A percentile compares a stretch with the other conserved stretches of the same genome.
These are phyloP conservation scores for Agelastica alni DNA, from an alignment of 2,888 invertebrate genomes.

Conservation along the genomic window DNA sequence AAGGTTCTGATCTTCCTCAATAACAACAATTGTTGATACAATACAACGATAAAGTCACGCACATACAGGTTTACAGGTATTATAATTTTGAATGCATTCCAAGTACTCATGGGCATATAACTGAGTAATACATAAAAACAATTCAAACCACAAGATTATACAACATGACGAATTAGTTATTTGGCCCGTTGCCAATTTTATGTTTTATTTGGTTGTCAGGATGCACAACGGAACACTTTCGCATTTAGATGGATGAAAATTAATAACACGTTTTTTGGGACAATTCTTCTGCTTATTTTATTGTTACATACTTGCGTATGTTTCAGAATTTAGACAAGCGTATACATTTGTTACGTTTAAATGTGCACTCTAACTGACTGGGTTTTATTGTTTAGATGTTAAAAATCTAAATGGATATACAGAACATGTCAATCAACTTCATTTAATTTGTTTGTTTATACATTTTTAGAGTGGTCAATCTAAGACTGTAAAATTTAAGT, in stretches of 20 bases:
- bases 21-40: not conserved
- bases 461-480: no score
- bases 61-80: constrained; percentile 23
- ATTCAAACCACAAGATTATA: constrained; percentile 9
- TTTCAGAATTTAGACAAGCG: no score
- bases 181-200: constrained; percentile 16
- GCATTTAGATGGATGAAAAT: not conserved
- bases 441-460: no score
- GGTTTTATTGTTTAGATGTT: no score
- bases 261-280: not conserved
- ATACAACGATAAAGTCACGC: constrained; percentile 5
- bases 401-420: no score
- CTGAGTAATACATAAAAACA: constrained; percentile 8
- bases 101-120: constrained; percentile 14
- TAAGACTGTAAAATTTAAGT: no score
- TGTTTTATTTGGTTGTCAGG: constrained; percentile 14
- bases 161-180: constrained; percentile 18
- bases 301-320: no score
- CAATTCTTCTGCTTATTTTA: no score
- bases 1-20: not conserved
- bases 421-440: no score
- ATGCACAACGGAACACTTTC: not conserved
- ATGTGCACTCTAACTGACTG: no score
- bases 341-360: no score
- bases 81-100: constrained; percentile 20